These are phyloP conservation scores for Progne subis DNA, from an alignment of 2,113 vertebrate genomes.

Conservation along the genomic window DNA sequence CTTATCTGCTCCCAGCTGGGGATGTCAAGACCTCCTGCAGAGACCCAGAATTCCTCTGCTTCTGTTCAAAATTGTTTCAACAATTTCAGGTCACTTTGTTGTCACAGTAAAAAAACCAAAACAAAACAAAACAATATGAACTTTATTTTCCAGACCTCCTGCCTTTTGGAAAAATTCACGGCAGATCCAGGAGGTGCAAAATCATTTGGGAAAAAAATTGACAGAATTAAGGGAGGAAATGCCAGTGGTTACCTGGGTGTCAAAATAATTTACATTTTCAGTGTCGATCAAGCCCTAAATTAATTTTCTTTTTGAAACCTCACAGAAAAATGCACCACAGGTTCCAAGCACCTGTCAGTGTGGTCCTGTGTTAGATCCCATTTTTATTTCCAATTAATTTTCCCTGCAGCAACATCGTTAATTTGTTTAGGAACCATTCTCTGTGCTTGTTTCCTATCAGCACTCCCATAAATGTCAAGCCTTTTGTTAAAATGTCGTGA, in stretches of 20 bases:
- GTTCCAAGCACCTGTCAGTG: background rate
- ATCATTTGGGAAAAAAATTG: no score
- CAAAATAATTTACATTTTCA: background rate
- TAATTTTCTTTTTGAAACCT: background rate
- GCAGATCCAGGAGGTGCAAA: background rate
- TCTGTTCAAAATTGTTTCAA: background rate
- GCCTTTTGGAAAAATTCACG: background rate
- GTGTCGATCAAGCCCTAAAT: background rate
- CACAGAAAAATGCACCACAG: background rate
- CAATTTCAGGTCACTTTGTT: background rate
- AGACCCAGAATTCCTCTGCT: background rate
- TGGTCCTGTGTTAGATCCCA: background rate
- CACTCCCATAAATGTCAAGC: background rate
- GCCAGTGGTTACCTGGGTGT: no score
- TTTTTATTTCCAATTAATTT: slow-evolving; percentile 19
- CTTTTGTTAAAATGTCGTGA: background rate
- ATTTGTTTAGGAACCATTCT: background rate
- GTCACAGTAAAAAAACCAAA: background rate
- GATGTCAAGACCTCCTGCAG: background rate
- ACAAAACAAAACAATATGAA: background rate
- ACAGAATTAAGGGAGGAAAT: background rate
- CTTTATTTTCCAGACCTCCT: background rate
- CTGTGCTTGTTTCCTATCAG: background rate
- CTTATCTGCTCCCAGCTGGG: background rate
- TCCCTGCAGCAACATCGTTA: background rate